A percentile compares a stretch with the other conserved stretches of the same genome.
Conservation (phyloP, 2,888 invertebrate species). For the Gandaritis pyraliata region DNA sequence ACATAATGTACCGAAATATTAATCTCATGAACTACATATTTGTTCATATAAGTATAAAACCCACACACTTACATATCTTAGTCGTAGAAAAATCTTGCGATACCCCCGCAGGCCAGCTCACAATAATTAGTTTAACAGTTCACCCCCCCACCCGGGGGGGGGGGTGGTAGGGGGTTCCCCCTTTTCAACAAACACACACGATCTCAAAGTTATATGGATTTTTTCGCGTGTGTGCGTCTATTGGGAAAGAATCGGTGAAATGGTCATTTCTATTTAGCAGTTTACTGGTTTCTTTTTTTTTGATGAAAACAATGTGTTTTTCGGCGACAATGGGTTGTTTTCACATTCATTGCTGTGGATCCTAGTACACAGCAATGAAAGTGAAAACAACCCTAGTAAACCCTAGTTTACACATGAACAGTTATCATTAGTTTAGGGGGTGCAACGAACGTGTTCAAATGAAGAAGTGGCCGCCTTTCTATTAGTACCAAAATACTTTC, state of each 20-base stretch:
- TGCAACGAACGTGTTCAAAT: no score
- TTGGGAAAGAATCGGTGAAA: conserved; percentile 56
- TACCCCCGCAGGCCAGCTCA: conserved; percentile 54
- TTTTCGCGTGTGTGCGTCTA: conserved; percentile 51
- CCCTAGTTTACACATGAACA: no score
- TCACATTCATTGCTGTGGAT: no score
- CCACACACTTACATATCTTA: conserved; percentile 50
- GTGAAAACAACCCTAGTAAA: no score
- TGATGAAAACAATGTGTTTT: conserved; percentile 9
- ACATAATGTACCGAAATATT: conserved; percentile 23
- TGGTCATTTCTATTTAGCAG: conserved; percentile 50
- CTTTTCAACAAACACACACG: conserved; percentile 49
- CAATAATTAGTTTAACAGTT: conserved; percentile 74
- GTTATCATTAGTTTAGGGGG: no score
- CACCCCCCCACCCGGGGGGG: conserved; percentile 53
- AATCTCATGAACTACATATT: conserved; percentile 23
- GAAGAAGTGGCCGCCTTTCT: no score
- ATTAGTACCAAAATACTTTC: no score
- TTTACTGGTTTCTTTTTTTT: conserved; percentile 26
- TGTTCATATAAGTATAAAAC: conserved; percentile 23
- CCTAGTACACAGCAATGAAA: no score
- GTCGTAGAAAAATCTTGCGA: conserved; percentile 65
- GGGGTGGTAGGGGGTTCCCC: conserved; percentile 39
- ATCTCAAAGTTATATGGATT: conserved; percentile 51
- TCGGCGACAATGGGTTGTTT: background rate